A percentile compares a stretch with the other conserved stretches of the same genome.
These are phyloP conservation scores for Nasonia vitripennis DNA, from an alignment of 1,140 invertebrate genomes.

Conservation along the genomic window DNA sequence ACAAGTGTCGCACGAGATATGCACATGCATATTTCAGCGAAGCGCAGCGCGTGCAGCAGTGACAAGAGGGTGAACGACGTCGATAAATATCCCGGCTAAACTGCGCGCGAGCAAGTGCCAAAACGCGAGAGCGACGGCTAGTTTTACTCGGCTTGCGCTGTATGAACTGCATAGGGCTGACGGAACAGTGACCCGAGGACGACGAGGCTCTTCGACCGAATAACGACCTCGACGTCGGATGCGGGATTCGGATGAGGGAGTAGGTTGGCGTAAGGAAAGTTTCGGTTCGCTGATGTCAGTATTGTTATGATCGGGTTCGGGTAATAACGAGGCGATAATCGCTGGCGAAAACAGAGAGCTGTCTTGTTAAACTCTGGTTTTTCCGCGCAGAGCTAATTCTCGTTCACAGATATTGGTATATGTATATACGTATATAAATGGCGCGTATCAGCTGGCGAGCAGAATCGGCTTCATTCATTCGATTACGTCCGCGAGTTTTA, in stretches of 20 bases:
- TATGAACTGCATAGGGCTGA: not conserved
- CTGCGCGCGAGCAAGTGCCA: too few relatives aligned
- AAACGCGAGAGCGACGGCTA: too few relatives aligned
- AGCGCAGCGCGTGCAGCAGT: not conserved
- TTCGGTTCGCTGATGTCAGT: not conserved
- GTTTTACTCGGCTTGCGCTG: too few relatives aligned
- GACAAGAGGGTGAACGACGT: constrained; percentile 18
- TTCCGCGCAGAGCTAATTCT: too few relatives aligned
- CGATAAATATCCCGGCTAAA: constrained; percentile 41
- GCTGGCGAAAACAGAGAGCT: too few relatives aligned
- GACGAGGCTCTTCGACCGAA: not conserved
- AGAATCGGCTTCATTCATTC: too few relatives aligned
- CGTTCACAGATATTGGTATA: too few relatives aligned
- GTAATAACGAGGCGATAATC: not conserved
- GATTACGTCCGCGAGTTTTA: too few relatives aligned
- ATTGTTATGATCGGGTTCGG: too few relatives aligned
- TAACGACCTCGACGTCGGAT: not conserved
- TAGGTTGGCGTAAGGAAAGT: not conserved
- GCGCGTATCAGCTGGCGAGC: too few relatives aligned
- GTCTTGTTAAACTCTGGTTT: not conserved
- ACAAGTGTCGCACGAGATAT: not conserved
- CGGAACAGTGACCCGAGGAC: not conserved
- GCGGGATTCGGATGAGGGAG: not conserved
- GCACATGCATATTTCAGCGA: constrained; percentile 25
- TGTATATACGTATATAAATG: too few relatives aligned